Conservation (phyloP, 2,797 vertebrate species). For the Pterois miles region DNA sequence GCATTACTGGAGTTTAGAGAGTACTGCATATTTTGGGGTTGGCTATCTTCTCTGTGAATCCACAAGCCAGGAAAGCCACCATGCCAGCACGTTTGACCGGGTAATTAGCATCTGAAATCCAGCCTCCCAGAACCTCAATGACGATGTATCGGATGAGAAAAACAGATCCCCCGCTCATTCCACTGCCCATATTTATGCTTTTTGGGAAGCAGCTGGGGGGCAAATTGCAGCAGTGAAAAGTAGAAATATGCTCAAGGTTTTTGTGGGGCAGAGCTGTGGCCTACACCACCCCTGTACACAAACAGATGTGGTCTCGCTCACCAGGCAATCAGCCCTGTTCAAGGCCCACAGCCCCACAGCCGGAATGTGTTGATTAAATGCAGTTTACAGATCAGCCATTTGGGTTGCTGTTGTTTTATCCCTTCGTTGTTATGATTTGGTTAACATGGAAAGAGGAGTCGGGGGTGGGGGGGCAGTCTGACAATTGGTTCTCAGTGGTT, state of each 20-base stretch:
- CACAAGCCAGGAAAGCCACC: slow-evolving; percentile 54
- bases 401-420: slow-evolving; percentile 37
- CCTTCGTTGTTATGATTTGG: slow-evolving; percentile 63
- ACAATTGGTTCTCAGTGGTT: slow-evolving; percentile 32
- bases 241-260: slow-evolving; percentile 75
- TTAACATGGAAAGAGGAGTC: slow-evolving; percentile 23
- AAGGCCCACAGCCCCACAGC: slow-evolving; percentile 33
- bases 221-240: slow-evolving; percentile 71
- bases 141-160: slow-evolving; percentile 71
- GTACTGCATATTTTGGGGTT: slow-evolving; percentile 32
- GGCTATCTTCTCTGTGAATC: slow-evolving; percentile 53
- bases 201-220: slow-evolving; percentile 64
- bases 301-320: slow-evolving; percentile 67
- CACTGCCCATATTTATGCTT: slow-evolving; percentile 63
- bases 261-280: slow-evolving; percentile 70
- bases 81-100: slow-evolving; percentile 69
- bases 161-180: slow-evolving; percentile 73
- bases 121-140: slow-evolving; percentile 74
- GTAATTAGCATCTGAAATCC: slow-evolving; percentile 75
- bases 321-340: slow-evolving; percentile 45
- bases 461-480: background rate
- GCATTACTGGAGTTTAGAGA: background rate
- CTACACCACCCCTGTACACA: slow-evolving; percentile 63
- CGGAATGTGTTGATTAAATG: slow-evolving; percentile 71
- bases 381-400: slow-evolving; percentile 55